Percentiles rank a stretch among this genome's conserved stretches.
Evolutionary conservation across 2,888 invertebrate genomes (phyloP).

Genomic region (Oithona nana): DNA sequence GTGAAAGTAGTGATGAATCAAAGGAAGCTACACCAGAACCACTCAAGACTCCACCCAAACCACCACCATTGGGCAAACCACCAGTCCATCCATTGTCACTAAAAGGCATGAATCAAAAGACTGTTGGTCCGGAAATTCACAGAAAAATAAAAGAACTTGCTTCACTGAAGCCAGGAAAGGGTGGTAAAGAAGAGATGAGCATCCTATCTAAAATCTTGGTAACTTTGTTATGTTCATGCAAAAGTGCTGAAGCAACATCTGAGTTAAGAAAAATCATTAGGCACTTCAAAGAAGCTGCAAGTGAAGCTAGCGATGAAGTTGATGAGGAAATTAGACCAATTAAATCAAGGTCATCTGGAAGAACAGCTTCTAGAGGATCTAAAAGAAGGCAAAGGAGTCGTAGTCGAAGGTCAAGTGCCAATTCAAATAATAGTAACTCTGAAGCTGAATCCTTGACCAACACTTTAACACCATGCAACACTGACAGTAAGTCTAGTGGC

Average conservation of each 20-base stretch:
- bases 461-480: slow-evolving; percentile 9
- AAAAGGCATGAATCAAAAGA: neutral
- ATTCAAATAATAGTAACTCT: slow-evolving; percentile 3
- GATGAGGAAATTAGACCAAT: neutral
- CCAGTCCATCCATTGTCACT: neutral
- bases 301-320: slow-evolving; percentile 4
- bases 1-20: neutral
- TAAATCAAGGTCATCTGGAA: neutral
- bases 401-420: neutral
- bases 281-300: slow-evolving; percentile 6
- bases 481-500: slow-evolving; percentile 7
- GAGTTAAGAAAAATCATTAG: slow-evolving; percentile 7
- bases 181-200: slow-evolving; percentile 10
- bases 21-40: neutral
- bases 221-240: slow-evolving; percentile 9
- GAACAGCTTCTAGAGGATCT: neutral
- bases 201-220: slow-evolving; percentile 11
- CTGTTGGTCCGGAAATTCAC: neutral
- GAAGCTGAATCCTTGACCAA: slow-evolving; percentile 3
- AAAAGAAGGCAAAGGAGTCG: neutral
- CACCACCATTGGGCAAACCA: neutral
- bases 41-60: neutral
- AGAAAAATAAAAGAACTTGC: neutral
- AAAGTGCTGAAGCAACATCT: neutral
- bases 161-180: neutral